Conservation (phyloP, 2,888 invertebrate genomes). For the Leucozona laternaria region DNA sequence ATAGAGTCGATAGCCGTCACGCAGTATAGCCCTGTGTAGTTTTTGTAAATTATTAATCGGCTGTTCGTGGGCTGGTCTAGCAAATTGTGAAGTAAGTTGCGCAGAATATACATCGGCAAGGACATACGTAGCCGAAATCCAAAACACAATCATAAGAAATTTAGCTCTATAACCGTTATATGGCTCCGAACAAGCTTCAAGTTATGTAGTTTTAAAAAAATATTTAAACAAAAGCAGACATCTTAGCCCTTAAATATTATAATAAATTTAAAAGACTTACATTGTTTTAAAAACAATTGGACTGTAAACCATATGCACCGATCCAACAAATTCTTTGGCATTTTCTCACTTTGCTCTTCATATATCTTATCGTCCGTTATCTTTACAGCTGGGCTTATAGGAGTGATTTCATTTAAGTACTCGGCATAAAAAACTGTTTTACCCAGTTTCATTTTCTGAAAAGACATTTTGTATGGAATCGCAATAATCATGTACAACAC, state of each 20-base stretch:
- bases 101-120: slow-evolving; percentile 92
- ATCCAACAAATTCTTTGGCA: slow-evolving; percentile 84
- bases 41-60: slow-evolving; percentile 88
- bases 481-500: slow-evolving; percentile 88
- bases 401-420: slow-evolving; percentile 82
- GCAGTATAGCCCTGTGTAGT: slow-evolving; percentile 87
- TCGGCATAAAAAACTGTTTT: slow-evolving; percentile 78
- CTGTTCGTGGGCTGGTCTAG: slow-evolving; percentile 88
- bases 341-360: slow-evolving; percentile 77
- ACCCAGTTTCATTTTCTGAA: slow-evolving; percentile 62
- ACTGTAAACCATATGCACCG: slow-evolving; percentile 90
- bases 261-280: too few relatives aligned
- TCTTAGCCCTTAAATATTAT: neutral
- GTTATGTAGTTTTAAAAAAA: neutral
- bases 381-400: slow-evolving; percentile 18
- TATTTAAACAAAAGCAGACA: neutral
- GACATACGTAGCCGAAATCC: slow-evolving; percentile 90
- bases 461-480: slow-evolving; percentile 84
- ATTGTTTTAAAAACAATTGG: slow-evolving; percentile 89
- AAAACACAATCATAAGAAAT: slow-evolving; percentile 88
- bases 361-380: neutral
- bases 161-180: slow-evolving; percentile 88
- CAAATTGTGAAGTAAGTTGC: slow-evolving; percentile 89
- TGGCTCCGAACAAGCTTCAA: slow-evolving; percentile 83
- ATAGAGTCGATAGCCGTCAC: slow-evolving; percentile 87